Evolutionary conservation across 2,888 invertebrate species (phyloP).

Genomic region (Latrodectus elegans): DNA sequence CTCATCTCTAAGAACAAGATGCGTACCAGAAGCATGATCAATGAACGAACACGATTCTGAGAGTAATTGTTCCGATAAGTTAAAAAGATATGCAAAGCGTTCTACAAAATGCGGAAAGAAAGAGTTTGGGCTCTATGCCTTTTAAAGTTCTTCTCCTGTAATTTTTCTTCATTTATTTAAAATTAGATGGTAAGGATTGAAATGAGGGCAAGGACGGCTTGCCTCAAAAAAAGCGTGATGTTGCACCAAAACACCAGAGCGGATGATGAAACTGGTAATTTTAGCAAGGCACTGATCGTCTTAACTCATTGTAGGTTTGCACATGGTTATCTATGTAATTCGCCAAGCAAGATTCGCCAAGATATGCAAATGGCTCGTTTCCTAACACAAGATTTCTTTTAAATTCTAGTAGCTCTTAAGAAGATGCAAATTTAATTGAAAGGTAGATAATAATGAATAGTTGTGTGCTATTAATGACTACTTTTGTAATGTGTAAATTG

Average conservation of each 20-base stretch:
- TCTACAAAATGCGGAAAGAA: slow-evolving; percentile 10
- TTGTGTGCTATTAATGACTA: too few relatives aligned
- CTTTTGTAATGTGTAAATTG: too few relatives aligned
- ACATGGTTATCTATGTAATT: background rate
- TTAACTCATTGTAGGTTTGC: slow-evolving; percentile 58
- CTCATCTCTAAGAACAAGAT: background rate
- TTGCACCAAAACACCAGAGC: slow-evolving; percentile 32
- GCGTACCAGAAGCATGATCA: background rate
- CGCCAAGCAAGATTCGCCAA: slow-evolving; percentile 21
- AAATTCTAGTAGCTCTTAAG: slow-evolving; percentile 1
- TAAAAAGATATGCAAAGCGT: background rate
- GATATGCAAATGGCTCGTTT: too few relatives aligned
- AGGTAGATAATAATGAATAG: background rate
- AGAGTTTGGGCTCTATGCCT: slow-evolving; percentile 19
- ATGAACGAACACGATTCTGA: slow-evolving; percentile 37
- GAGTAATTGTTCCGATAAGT: slow-evolving; percentile 45
- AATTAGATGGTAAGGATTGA: slow-evolving; percentile 35
- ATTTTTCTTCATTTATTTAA: slow-evolving; percentile 34
- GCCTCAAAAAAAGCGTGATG: slow-evolving; percentile 63
- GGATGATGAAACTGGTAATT: slow-evolving; percentile 61
- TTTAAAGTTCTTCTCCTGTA: slow-evolving; percentile 23
- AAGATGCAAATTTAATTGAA: background rate
- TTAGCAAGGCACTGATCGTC: slow-evolving; percentile 49
- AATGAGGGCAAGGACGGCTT: slow-evolving; percentile 64
- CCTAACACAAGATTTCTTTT: background rate